A percentile compares a stretch with the other conserved stretches of the same genome.
phyloP scores from a whole-genome alignment of 2,113 vertebrate species.

The Misgurnus mizolepis region DNA sequence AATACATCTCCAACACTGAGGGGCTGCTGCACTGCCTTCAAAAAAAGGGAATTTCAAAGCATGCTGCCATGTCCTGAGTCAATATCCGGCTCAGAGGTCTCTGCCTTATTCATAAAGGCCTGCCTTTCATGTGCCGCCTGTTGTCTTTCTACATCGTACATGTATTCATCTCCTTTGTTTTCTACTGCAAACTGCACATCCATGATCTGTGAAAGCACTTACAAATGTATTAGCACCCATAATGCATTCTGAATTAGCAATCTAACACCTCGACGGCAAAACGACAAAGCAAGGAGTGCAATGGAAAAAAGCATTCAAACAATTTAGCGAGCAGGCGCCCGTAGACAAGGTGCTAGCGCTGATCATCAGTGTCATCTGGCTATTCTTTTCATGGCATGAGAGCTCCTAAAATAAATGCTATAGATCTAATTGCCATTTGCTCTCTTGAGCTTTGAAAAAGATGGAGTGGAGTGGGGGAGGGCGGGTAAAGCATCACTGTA shows the following conservation, averaged over 20 bases:
- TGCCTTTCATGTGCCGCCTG: conserved; percentile 61
- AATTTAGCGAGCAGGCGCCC: conserved; percentile 1
- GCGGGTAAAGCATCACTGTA: conserved; percentile 54
- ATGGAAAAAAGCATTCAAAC: not conserved
- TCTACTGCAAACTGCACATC: conserved; percentile 39
- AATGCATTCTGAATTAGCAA: conserved; percentile 36
- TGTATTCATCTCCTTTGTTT: conserved; percentile 74
- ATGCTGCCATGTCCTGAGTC: conserved; percentile 76
- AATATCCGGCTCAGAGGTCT: conserved; percentile 74
- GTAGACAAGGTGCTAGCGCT: not conserved
- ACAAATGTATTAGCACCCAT: conserved; percentile 34
- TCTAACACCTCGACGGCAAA: conserved; percentile 3
- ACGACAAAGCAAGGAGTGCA: conserved; percentile 7
- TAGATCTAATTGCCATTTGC: conserved; percentile 75
- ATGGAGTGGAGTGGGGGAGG: conserved; percentile 17
- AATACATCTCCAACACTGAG: conserved; percentile 69
- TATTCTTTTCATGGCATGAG: conserved; percentile 43
- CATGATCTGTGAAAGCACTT: conserved; percentile 32
- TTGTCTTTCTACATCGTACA: conserved; percentile 74
- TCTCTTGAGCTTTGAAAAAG: conserved; percentile 48
- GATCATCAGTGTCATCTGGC: conserved; percentile 59
- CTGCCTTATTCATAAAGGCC: conserved; percentile 76
- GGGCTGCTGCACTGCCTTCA: conserved; percentile 66
- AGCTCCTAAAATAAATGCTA: conserved; percentile 75
- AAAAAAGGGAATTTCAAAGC: conserved; percentile 81